Percentiles rank a stretch among this genome's conserved stretches.
Evolutionary conservation across 1,140 invertebrate genomes (phyloP).

Genomic region (Pachypeltis micranthus): DNA sequence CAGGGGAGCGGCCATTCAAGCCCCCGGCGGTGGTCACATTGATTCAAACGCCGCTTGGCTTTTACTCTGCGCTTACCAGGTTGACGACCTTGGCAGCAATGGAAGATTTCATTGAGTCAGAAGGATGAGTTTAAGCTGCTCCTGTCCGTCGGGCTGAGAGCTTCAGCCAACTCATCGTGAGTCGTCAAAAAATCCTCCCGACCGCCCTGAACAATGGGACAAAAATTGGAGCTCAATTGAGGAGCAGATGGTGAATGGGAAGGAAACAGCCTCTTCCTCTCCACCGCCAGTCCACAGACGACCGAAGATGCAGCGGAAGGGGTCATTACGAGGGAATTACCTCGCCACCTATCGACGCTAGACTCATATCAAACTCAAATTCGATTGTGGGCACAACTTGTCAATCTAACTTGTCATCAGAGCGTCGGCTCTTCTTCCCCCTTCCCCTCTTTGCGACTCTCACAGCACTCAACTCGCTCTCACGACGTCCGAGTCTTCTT

Average conservation of each 20-base stretch:
- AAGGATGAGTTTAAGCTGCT: not conserved
- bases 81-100: slow-evolving; percentile 3
- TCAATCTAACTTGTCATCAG: not conserved
- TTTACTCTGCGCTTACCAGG: not conserved
- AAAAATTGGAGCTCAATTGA: slow-evolving; percentile 14
- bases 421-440: not conserved
- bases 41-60: not conserved
- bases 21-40: not conserved
- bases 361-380: not conserved
- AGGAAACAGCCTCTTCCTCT: not conserved
- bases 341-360: not conserved
- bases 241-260: slow-evolving; percentile 12
- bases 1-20: not conserved
- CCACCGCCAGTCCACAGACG: no score
- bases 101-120: slow-evolving; percentile 7
- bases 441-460: no score
- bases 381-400: slow-evolving; percentile 6
- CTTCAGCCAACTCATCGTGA: slow-evolving; percentile 6
- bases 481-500: no score
- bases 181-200: slow-evolving; percentile 1
- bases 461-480: no score
- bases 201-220: not conserved
- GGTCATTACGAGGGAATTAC: not conserved
- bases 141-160: not conserved
- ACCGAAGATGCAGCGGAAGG: not conserved